Conservation (phyloP, 2,113 vertebrate genomes). For the Empidonax alnorum region DNA sequence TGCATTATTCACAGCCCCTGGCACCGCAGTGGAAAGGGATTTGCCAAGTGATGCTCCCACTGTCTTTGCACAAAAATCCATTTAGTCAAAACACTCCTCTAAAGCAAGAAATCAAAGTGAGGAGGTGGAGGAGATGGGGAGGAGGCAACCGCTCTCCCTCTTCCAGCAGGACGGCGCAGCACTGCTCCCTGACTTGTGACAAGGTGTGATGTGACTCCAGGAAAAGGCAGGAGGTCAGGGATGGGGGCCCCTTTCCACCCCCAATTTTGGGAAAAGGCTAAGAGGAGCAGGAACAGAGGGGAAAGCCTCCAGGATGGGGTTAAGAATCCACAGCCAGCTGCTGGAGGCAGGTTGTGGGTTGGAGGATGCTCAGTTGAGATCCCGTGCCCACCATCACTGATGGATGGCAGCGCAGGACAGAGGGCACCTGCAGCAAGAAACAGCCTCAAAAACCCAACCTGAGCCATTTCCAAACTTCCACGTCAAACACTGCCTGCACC, state of each 20-base stretch:
- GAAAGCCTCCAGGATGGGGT: not conserved
- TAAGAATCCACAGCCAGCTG: not conserved
- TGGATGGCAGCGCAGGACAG: fast-evolving
- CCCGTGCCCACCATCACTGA: fast-evolving
- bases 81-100: slow-evolving; percentile 49
- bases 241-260: fast-evolving
- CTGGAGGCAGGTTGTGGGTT: fast-evolving
- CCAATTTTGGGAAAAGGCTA: not conserved
- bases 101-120: not conserved
- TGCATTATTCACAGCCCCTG: slow-evolving; percentile 50
- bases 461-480: not conserved
- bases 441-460: not conserved
- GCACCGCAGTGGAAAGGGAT: not conserved
- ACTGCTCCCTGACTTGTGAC: not conserved
- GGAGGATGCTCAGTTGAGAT: not conserved
- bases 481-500: fast-evolving
- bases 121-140: not conserved
- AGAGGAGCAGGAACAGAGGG: not conserved
- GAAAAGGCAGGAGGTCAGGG: not conserved
- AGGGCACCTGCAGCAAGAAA: not conserved
- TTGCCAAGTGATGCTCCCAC: slow-evolving; percentile 50
- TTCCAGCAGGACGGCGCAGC: fast-evolving
- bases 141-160: fast-evolving
- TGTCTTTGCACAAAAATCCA: slow-evolving; percentile 43
- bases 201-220: not conserved